phyloP scores from a whole-genome alignment of 2,113 vertebrate species.

The Telmatochromis bifrenatus region DNA sequence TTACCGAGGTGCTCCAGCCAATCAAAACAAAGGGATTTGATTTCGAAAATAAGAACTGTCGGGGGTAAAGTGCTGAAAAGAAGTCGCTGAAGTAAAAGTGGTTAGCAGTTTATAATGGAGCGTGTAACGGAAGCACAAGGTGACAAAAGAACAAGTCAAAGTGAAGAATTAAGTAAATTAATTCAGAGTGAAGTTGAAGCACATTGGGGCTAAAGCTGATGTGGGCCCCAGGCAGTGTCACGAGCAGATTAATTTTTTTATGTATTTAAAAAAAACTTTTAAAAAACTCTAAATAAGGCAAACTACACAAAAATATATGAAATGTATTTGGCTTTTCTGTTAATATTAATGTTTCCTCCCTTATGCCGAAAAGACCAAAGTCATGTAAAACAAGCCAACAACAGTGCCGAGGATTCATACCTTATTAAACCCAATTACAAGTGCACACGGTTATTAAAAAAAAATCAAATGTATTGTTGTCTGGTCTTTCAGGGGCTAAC shows the following conservation, averaged over 20 bases:
- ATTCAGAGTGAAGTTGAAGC: not conserved
- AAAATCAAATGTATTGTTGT: not conserved
- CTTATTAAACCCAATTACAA: not conserved
- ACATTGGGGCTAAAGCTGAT: not conserved
- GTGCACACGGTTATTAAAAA: not conserved
- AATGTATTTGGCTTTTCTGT: not conserved
- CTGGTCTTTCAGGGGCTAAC: not conserved
- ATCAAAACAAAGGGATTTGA: not conserved
- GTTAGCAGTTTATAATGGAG: not conserved
- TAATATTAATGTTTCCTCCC: not conserved
- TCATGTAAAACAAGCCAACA: not conserved
- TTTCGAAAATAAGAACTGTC: not conserved
- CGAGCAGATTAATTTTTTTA: not conserved
- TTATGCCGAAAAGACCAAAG: not conserved
- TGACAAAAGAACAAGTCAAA: not conserved
- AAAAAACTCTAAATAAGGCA: not conserved
- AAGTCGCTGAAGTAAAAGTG: not conserved
- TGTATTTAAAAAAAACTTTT: accelerated
- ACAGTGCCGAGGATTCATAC: not conserved
- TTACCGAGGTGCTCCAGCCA: not conserved
- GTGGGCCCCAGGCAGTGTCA: not conserved
- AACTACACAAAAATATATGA: not conserved
- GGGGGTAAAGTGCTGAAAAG: not conserved
- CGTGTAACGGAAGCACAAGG: not conserved
- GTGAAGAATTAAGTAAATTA: not conserved